Evolutionary conservation across 2,888 invertebrate genomes (phyloP).

Genomic region (Drosophila limbata): DNA sequence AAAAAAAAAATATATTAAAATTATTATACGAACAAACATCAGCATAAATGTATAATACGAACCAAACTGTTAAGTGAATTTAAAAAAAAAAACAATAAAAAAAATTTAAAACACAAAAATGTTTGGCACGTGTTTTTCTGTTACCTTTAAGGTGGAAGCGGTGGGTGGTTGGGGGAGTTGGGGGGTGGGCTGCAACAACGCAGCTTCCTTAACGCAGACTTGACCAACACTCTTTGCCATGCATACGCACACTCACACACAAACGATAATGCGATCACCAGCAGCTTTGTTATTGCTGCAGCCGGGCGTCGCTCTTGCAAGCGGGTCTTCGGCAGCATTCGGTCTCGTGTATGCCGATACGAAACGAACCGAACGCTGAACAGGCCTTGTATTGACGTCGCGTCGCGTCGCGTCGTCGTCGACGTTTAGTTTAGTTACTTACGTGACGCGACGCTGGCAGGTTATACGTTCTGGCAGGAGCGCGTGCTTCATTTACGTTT

Average conservation of each 20-base stretch:
- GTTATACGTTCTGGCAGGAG: slow-evolving; percentile 40
- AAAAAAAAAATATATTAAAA: slow-evolving; percentile 31
- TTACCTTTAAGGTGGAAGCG: background rate
- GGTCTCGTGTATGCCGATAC: slow-evolving; percentile 30
- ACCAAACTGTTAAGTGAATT: slow-evolving; percentile 66
- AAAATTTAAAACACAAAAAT: slow-evolving; percentile 33
- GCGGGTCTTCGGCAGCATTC: slow-evolving; percentile 31
- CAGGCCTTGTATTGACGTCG: slow-evolving; percentile 41
- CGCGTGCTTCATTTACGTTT: slow-evolving; percentile 28
- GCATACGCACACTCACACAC: background rate
- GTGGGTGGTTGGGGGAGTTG: background rate
- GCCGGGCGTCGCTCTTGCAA: slow-evolving; percentile 16
- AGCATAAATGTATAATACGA: slow-evolving; percentile 63
- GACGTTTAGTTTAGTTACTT: slow-evolving; percentile 53
- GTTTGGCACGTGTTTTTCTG: slow-evolving; percentile 57
- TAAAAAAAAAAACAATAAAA: slow-evolving; percentile 28
- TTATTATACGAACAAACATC: slow-evolving; percentile 49
- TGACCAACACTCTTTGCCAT: slow-evolving; percentile 4
- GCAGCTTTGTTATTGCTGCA: slow-evolving; percentile 30
- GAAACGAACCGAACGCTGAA: slow-evolving; percentile 31
- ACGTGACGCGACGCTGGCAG: slow-evolving; percentile 61
- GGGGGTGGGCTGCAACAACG: slow-evolving; percentile 7
- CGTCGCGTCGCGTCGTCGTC: slow-evolving; percentile 9
- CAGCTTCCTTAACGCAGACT: slow-evolving; percentile 34
- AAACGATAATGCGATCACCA: slow-evolving; percentile 10